These are phyloP conservation scores for Callocephalon fimbriatum DNA, from an alignment of 2,113 vertebrate species.

Conservation along the genomic window DNA sequence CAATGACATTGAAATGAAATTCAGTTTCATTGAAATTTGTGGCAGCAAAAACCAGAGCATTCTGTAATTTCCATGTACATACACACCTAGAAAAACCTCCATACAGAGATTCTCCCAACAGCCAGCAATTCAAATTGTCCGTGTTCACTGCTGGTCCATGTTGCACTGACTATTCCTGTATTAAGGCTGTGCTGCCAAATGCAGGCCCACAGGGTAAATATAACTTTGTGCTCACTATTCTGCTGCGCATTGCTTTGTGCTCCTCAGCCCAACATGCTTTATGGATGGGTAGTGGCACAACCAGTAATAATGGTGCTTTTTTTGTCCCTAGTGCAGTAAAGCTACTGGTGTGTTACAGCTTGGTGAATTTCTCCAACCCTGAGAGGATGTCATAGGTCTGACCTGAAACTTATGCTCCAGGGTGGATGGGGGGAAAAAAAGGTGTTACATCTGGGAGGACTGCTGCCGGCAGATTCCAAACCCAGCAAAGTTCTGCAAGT, in stretches of 20 bases:
- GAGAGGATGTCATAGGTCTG: neutral
- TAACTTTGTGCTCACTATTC: neutral
- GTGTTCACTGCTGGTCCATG: rapidly evolving
- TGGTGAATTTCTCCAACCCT: neutral
- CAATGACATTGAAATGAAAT: neutral
- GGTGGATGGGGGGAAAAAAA: neutral
- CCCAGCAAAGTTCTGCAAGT: neutral
- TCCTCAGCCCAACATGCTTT: neutral
- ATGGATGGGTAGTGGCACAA: neutral
- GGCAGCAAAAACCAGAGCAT: neutral
- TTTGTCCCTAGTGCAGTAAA: neutral
- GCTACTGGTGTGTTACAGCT: rapidly evolving
- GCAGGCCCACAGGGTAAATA: neutral
- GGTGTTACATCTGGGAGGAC: neutral
- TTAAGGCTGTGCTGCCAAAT: neutral
- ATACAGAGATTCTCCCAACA: neutral
- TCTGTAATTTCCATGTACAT: neutral
- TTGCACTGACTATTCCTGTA: rapidly evolving
- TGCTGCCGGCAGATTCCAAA: neutral
- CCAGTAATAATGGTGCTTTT: neutral
- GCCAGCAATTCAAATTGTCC: neutral
- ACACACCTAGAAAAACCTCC: neutral
- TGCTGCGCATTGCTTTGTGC: rapidly evolving
- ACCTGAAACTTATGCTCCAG: neutral
- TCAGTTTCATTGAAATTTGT: neutral